phyloP scores from a whole-genome alignment of 2,797 vertebrate genomes.

The Calcarius lapponicus region DNA sequence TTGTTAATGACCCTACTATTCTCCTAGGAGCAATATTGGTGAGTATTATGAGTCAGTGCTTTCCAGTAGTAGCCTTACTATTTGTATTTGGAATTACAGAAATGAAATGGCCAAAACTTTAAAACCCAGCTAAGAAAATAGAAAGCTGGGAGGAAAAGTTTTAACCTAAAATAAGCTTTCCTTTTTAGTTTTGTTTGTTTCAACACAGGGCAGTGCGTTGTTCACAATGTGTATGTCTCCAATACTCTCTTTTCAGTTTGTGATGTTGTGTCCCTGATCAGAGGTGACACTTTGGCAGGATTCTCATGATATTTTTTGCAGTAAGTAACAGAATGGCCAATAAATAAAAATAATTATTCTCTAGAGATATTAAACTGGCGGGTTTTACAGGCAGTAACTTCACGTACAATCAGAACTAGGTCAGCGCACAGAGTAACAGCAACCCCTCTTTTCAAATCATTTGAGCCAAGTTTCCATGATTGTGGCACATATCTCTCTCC shows the following conservation, averaged over 20 bases:
- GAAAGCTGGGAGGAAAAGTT: rapidly evolving
- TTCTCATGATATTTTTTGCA: neutral
- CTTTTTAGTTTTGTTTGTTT: neutral
- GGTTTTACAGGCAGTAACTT: constrained; percentile 1
- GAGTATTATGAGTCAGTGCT: neutral
- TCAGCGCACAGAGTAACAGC: neutral
- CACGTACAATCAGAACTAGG: neutral
- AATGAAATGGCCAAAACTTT: neutral
- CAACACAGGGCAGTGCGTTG: neutral
- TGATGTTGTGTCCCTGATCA: neutral
- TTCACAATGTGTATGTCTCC: neutral
- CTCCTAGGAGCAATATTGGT: constrained; percentile 20
- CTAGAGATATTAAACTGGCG: neutral
- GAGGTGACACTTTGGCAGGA: neutral
- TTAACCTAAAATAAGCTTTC: neutral
- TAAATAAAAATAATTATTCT: neutral
- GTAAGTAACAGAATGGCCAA: neutral
- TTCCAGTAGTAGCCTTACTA: neutral
- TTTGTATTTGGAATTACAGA: neutral
- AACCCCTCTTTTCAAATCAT: neutral
- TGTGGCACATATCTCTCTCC: neutral
- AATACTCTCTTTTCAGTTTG: neutral
- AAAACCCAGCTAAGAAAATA: neutral
- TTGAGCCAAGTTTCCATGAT: neutral
- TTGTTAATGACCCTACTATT: constrained; percentile 1